These are phyloP conservation scores for Phyllopteryx taeniolatus DNA, from an alignment of 2,113 vertebrate genomes.

Conservation along the genomic window DNA sequence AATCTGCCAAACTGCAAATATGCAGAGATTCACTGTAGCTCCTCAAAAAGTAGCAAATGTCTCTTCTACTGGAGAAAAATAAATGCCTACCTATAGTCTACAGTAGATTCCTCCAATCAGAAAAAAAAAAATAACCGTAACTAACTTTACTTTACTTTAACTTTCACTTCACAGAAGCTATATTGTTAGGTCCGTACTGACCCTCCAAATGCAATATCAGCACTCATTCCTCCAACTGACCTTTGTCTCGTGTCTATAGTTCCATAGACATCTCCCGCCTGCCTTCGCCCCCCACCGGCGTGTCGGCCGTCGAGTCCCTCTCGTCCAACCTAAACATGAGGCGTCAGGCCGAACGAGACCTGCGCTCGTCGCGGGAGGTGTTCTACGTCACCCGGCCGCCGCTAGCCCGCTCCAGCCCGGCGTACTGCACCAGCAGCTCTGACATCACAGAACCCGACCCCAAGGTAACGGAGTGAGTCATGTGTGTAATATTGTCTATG, in stretches of 20 bases:
- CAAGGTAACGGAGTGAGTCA: conserved; percentile 65
- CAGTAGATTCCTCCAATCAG: neutral
- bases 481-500: neutral
- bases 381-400: conserved; percentile 91
- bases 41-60: neutral
- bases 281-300: conserved; percentile 87
- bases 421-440: conserved; percentile 95
- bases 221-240: neutral
- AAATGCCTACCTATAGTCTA: neutral
- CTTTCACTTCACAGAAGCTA: too few species aligned
- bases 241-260: conserved; percentile 29
- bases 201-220: too few species aligned
- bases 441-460: conserved; percentile 94
- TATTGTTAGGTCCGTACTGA: neutral
- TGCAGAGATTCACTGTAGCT: too few species aligned
- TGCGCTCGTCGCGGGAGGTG: conserved; percentile 80
- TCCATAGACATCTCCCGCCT: conserved; percentile 89
- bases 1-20: neutral
- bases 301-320: conserved; percentile 74
- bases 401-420: conserved; percentile 87
- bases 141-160: too few species aligned
- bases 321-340: conserved; percentile 74
- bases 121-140: too few species aligned
- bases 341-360: conserved; percentile 73
- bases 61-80: too few species aligned